phyloP scores from a whole-genome alignment of 2,888 invertebrate species.

The Leptopilina myrica region DNA sequence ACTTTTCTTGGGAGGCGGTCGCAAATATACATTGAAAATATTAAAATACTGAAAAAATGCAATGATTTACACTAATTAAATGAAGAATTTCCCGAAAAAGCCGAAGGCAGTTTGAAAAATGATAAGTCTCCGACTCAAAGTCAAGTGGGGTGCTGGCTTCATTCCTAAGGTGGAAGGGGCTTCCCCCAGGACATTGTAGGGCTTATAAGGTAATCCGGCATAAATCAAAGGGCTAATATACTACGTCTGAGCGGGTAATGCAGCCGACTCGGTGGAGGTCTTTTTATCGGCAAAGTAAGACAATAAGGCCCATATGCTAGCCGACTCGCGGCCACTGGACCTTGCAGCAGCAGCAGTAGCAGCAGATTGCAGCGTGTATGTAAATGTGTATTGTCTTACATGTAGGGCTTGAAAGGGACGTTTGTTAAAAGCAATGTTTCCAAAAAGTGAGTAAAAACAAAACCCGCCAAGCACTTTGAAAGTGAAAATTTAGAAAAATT shows the following conservation, averaged over 20 bases:
- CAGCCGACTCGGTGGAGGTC: constrained; percentile 65
- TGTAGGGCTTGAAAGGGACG: constrained; percentile 20
- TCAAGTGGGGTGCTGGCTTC: constrained; percentile 33
- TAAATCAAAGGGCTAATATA: constrained; percentile 76
- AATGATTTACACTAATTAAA: too few species aligned
- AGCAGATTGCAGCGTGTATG: constrained; percentile 65
- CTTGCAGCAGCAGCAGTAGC: constrained; percentile 47
- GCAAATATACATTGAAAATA: too few species aligned
- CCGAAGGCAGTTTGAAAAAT: not conserved
- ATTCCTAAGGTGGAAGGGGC: constrained; percentile 52
- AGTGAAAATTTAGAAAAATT: too few species aligned
- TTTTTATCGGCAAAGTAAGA: constrained; percentile 58
- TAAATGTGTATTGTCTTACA: constrained; percentile 75
- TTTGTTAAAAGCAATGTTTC: constrained; percentile 56
- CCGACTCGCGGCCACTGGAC: constrained; percentile 56
- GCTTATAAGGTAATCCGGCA: constrained; percentile 73
- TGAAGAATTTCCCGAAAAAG: too few species aligned
- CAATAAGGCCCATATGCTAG: constrained; percentile 62
- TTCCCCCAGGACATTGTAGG: constrained; percentile 66
- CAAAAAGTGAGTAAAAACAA: too few species aligned
- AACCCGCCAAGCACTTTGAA: too few species aligned
- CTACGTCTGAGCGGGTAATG: constrained; percentile 67
- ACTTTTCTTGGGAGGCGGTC: too few species aligned
- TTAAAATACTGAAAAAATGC: too few species aligned
- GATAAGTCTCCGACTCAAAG: constrained; percentile 22